Base-by-base conservation (phyloP, 2,888 invertebrate species). In the Sphecodes monilicornis region DNA sequence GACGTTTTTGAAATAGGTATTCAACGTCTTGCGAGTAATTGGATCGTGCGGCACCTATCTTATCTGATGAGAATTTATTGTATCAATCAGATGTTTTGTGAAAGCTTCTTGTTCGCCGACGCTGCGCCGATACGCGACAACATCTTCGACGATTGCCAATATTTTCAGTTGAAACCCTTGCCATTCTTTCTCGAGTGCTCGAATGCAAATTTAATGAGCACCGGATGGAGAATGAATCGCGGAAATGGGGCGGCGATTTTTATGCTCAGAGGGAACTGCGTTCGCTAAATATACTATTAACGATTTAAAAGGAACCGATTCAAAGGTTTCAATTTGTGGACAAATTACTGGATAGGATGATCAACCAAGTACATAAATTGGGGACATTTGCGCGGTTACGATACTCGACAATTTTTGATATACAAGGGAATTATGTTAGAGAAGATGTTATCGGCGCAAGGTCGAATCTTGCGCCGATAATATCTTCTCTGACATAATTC, bases 61-160 rank as follows among this genome's bases (percentile, higher is more conserved):
- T 90, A 91, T 91, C 90, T 89, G 92, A 93, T 90, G 90, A 93
- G 91, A 91, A 92, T 92, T 93, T 92, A 92, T 92, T 92, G 91
- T 91, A 91, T 90, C 92, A 91, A 90, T 92, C 90, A 90, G 89
- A 91, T 91, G 88, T 91, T 92, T 90, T 82, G 87, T 82, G 88
- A 86, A 90, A 84, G 88, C 90, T 86, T 86, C 88, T 90, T 91
- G 88, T 80, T 88, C 79, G 78, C 36, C 76, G 70, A 78, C 76
- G 89, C 77, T 76, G 81, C 76, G 89, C 77, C 78, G 81, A 66
- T 76, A 57, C 80, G 69, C 82, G 84, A 81, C 86, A 83, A 88
- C 80, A 77, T 86, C 84, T 86, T 90, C 86, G 57, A 79, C 77
- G 82, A 85, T 86, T 88, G 90, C 86, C 86, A 85, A 88, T 90